These are phyloP conservation scores for Drosophila ambigua DNA, from an alignment of 1,140 invertebrate species.

Conservation along the genomic window DNA sequence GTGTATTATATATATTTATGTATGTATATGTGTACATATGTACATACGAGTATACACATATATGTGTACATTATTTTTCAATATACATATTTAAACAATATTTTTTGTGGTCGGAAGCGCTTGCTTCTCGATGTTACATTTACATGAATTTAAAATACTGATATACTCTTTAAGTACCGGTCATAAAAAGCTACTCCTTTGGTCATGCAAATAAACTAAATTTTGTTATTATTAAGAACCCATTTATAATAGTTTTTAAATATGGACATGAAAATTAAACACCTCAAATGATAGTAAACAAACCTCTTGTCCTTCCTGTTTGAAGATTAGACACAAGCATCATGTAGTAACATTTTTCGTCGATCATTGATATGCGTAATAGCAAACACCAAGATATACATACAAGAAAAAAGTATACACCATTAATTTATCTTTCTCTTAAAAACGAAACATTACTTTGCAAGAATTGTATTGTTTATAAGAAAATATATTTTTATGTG, in stretches of 20 bases:
- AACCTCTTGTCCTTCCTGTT: slow-evolving; percentile 91
- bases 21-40: not conserved
- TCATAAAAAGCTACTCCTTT: no score
- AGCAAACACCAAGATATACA: slow-evolving; percentile 14
- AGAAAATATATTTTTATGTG: no score
- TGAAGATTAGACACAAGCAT: slow-evolving; percentile 32
- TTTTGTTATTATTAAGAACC: no score
- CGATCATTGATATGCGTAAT: slow-evolving; percentile 1
- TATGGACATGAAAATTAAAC: slow-evolving; percentile 3
- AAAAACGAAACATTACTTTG: no score
- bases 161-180: no score
- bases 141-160: no score
- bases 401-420: slow-evolving; percentile 11
- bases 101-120: no score
- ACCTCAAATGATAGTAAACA: slow-evolving; percentile 76
- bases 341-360: slow-evolving; percentile 23
- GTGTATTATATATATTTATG: not conserved
- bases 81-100: not conserved
- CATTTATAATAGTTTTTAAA: no score
- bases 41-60: not conserved
- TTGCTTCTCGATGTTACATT: no score
- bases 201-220: no score
- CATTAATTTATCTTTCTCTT: no score
- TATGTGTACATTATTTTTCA: not conserved
- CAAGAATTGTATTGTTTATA: no score